Conservation (phyloP, 2,888 invertebrate genomes). For the Tortricodes alternella region DNA sequence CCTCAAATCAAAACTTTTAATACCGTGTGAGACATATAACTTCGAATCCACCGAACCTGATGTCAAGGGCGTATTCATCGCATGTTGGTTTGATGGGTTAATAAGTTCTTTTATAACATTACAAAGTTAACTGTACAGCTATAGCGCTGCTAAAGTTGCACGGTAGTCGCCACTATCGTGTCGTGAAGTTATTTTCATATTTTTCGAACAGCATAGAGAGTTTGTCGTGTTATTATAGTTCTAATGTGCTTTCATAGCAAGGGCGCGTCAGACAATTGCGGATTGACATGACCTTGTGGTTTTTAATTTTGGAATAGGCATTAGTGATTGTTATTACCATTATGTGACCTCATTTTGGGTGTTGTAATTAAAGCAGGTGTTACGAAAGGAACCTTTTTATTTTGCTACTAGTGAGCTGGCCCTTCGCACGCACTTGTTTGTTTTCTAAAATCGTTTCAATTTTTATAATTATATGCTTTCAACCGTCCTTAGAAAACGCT, state of each 20-base stretch:
- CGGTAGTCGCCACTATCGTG: background rate
- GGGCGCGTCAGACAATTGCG: slow-evolving; percentile 26
- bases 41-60: background rate
- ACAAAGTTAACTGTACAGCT: slow-evolving; percentile 7
- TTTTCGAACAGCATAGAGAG: background rate
- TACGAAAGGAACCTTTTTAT: background rate
- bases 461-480: too few relatives aligned
- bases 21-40: slow-evolving; percentile 9
- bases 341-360: background rate
- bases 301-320: slow-evolving; percentile 25
- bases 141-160: background rate
- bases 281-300: slow-evolving; percentile 24
- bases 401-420: too few relatives aligned
- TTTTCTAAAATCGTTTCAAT: too few relatives aligned
- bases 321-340: slow-evolving; percentile 15
- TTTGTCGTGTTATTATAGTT: slow-evolving; percentile 5
- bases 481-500: too few relatives aligned
- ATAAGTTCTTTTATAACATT: slow-evolving; percentile 1
- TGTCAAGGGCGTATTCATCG: slow-evolving; percentile 14
- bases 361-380: slow-evolving; percentile 1
- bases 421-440: too few relatives aligned
- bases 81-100: slow-evolving; percentile 16
- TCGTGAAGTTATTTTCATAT: background rate
- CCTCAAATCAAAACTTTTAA: background rate
- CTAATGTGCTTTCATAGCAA: slow-evolving; percentile 12